These are phyloP conservation scores for Melanotaenia trifasciata DNA, from an alignment of 2,797 vertebrate genomes.

Conservation along the genomic window DNA sequence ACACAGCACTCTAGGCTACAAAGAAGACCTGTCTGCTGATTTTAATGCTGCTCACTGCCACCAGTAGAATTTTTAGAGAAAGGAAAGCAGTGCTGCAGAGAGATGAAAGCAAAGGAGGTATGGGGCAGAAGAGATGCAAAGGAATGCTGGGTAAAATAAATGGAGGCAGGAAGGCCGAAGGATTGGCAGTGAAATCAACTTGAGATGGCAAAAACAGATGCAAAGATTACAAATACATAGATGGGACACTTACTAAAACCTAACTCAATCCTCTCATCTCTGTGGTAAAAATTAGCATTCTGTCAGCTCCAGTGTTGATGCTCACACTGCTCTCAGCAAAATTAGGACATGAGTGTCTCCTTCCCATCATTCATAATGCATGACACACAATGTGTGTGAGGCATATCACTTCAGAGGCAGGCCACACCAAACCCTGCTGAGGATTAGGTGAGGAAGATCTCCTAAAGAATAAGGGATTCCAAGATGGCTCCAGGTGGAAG, in stretches of 20 bases:
- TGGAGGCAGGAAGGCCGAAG: constrained; percentile 28
- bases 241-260: constrained; percentile 24
- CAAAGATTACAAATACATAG: constrained; percentile 29
- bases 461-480: constrained; percentile 78
- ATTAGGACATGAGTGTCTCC: constrained; percentile 73
- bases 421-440: constrained; percentile 69
- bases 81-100: constrained; percentile 23
- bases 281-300: constrained; percentile 52
- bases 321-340: constrained; percentile 60
- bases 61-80: constrained; percentile 48
- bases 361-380: constrained; percentile 78
- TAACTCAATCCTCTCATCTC: constrained; percentile 33
- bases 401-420: constrained; percentile 64
- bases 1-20: constrained; percentile 65
- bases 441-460: constrained; percentile 80
- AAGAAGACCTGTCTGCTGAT: constrained; percentile 71
- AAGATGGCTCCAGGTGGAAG: constrained; percentile 80
- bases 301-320: constrained; percentile 55
- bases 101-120: constrained; percentile 61
- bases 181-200: constrained; percentile 29
- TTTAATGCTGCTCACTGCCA: constrained; percentile 66
- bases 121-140: constrained; percentile 2
- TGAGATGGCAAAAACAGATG: constrained; percentile 19
- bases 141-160: constrained; percentile 35
- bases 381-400: constrained; percentile 61